Evolutionary conservation across 2,797 vertebrate species (phyloP).

Genomic region (Pipistrellus nathusii): DNA sequence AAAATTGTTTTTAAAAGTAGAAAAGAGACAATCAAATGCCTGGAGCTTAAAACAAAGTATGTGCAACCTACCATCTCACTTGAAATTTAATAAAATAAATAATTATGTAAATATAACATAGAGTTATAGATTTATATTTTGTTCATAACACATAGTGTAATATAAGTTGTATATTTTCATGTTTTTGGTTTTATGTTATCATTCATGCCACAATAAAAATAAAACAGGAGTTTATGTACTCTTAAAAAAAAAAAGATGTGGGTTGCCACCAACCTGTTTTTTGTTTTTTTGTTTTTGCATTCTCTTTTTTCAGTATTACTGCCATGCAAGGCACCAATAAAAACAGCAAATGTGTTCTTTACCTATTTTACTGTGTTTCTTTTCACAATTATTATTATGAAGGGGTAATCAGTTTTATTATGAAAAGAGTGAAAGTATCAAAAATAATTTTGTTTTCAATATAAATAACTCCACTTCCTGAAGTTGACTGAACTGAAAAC

Average conservation of each 20-base stretch:
- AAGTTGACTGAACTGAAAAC: slow-evolving; percentile 36
- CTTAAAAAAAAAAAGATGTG: slow-evolving; percentile 92
- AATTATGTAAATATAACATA: slow-evolving; percentile 99
- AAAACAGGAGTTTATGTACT: slow-evolving; percentile 95
- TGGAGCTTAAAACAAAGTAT: slow-evolving; percentile 99
- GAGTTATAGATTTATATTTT: slow-evolving; percentile 99
- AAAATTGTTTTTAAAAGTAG: slow-evolving; percentile 85
- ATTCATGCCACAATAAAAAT: slow-evolving; percentile 99
- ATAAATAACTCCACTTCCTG: background rate
- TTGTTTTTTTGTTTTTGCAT: slow-evolving; percentile 90
- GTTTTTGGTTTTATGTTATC: slow-evolving; percentile 98
- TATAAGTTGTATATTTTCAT: slow-evolving; percentile 99
- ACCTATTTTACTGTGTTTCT: slow-evolving; percentile 86
- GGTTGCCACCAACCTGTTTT: slow-evolving; percentile 95
- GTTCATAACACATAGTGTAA: slow-evolving; percentile 99
- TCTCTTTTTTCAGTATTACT: slow-evolving; percentile 99
- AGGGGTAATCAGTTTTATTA: slow-evolving; percentile 30
- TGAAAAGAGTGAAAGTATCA: slow-evolving; percentile 29
- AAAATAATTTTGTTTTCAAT: background rate
- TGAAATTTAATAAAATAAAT: slow-evolving; percentile 99
- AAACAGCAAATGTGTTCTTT: slow-evolving; percentile 99
- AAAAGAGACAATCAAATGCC: slow-evolving; percentile 99
- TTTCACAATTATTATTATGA: slow-evolving; percentile 78
- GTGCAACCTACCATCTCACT: slow-evolving; percentile 98
- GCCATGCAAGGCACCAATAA: slow-evolving; percentile 99